A percentile compares a stretch with the other conserved stretches of the same genome.
These are phyloP conservation scores for Bambusicola thoracicus DNA, from an alignment of 2,113 vertebrate genomes.

Conservation along the genomic window DNA sequence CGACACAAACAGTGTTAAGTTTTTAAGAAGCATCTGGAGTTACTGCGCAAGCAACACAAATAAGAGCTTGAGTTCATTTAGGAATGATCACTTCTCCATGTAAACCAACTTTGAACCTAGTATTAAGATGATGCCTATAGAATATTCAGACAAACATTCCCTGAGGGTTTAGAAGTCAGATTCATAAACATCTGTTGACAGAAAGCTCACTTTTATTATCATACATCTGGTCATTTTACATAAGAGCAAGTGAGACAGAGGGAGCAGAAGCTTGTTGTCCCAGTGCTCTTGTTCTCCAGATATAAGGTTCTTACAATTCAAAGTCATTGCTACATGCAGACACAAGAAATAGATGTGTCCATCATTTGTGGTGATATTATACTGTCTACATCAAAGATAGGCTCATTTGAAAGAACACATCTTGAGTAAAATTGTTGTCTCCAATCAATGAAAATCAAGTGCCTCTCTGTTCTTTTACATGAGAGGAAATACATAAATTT, in stretches of 20 bases:
- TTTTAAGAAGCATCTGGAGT: constrained; percentile 21
- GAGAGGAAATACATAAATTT: background rate
- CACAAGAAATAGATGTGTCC: background rate
- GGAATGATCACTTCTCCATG: background rate
- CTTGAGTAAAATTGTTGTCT: background rate
- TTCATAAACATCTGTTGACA: constrained; percentile 15
- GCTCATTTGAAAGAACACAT: background rate
- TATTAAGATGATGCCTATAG: background rate
- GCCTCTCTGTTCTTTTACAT: background rate
- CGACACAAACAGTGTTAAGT: background rate
- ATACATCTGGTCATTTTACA: background rate
- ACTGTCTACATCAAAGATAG: background rate
- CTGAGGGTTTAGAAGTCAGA: background rate
- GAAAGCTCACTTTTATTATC: background rate
- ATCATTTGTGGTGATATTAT: rapidly evolving
- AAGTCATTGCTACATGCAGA: background rate
- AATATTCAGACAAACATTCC: background rate
- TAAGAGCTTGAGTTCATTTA: background rate
- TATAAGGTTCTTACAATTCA: background rate
- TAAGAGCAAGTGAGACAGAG: background rate
- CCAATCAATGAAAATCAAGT: background rate
- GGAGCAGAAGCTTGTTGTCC: background rate
- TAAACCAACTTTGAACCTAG: background rate
- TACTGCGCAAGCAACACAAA: background rate
- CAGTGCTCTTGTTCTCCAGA: background rate